Base-by-base conservation (phyloP, 1,140 invertebrate species). In the Lucilia cuprina region DNA sequence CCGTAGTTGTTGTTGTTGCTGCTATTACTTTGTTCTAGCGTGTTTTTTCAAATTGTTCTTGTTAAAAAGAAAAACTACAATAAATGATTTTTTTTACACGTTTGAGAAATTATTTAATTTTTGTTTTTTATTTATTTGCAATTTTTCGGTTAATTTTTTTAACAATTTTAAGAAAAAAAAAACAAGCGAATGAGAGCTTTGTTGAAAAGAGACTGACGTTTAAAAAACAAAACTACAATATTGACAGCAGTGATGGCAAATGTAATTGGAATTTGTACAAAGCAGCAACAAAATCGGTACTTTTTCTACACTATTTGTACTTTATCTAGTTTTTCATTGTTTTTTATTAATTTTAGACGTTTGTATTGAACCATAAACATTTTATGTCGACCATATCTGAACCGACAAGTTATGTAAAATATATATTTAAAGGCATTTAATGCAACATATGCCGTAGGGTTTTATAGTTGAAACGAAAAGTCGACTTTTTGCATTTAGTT, bases 161-260 rank as follows among this genome's bases (percentile, higher is more conserved):
- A 5, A 70, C n/a, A 70, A 70, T 70, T 10, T n/a, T n/a, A n/a
- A n/a, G n/a, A n/a, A n/a, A 25, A 70, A 7, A 14, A 60, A 19
- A 70, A 70, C 65, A 70, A 70, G 65, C 65, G 65, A 70, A 70
- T n/a, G 65, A 70, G n/a, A 70, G 65, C 65, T 70, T 70, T 70
- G 65, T 70, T 70, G 65, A 21, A 21, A 70, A 70, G n/a, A 70
- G 19, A 70, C 65, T 70, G 65, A 70, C 65, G 65, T 70, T 70
- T 70, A 7, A 70, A 12, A 21, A 41, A 41, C n/a, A 41, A 41
- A 30, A 30, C 41, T 41, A 41, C 41, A 41, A 41, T 8, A 41
- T 8, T 8, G 5, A 41, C 41, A 41, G 41, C 41, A 41, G 41
- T 41, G 13, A n/a, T 60, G 5, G 13, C 5, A n/a, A 60, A 2